These are phyloP conservation scores for Progne subis DNA, from an alignment of 2,113 vertebrate genomes.

Conservation along the genomic window DNA sequence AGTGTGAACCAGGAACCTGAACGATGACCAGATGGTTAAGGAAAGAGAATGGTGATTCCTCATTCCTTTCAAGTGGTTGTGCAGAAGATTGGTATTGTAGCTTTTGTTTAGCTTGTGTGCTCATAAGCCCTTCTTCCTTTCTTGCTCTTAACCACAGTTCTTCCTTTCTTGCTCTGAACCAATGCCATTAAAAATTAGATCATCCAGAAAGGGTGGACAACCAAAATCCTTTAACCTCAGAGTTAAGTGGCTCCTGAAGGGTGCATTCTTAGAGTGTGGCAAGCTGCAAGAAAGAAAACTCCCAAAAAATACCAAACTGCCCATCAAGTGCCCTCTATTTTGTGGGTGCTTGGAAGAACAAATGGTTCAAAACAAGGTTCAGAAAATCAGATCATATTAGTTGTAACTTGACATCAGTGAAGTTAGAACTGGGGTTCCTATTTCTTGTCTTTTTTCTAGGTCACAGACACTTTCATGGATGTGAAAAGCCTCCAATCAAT, in stretches of 20 bases:
- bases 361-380: neutral
- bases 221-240: neutral
- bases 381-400: neutral
- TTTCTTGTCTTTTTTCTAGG: neutral
- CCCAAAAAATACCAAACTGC: neutral
- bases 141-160: neutral
- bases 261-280: neutral
- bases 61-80: slow-evolving; percentile 1
- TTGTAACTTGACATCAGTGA: neutral
- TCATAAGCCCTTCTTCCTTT: neutral
- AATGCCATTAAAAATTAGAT: neutral
- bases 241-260: neutral
- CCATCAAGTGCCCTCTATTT: neutral
- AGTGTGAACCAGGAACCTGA: slow-evolving; percentile 5
- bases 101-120: neutral
- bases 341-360: neutral
- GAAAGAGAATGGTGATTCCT: slow-evolving; percentile 19
- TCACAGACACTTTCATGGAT: neutral
- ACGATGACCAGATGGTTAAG: neutral
- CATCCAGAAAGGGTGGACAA: neutral
- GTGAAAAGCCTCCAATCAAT: neutral
- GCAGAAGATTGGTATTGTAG: neutral
- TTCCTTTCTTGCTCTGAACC: neutral
- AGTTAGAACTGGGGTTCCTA: neutral
- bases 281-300: neutral